Conservation (phyloP, 2,888 invertebrate species). For the Cantharis rustica region DNA sequence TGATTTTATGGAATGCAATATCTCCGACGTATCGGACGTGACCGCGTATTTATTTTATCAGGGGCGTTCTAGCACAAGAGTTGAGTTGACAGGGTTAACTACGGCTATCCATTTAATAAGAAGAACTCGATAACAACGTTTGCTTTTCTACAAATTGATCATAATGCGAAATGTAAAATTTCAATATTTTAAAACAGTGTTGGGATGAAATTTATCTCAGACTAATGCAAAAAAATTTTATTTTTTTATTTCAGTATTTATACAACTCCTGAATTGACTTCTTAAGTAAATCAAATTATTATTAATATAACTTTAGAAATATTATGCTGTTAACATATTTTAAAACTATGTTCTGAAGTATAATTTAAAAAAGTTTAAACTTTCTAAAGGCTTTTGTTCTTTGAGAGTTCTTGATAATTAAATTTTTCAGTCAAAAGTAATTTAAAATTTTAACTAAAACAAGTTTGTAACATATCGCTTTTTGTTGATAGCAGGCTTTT, state of each 20-base stretch:
- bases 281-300: not conserved
- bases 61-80: constrained; percentile 41
- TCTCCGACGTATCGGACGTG: constrained; percentile 38
- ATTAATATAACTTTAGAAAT: not conserved
- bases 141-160: constrained; percentile 45
- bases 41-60: constrained; percentile 43
- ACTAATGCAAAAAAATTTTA: not conserved
- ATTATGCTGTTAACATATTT: not conserved
- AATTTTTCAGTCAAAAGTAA: not conserved
- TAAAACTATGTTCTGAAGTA: not conserved
- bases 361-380: not conserved
- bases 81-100: constrained; percentile 48
- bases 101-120: constrained; percentile 43
- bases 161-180: constrained; percentile 26
- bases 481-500: not conserved
- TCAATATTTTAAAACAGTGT: not conserved
- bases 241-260: not conserved
- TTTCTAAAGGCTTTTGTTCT: not conserved
- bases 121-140: constrained; percentile 45
- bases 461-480: not conserved
- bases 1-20: constrained; percentile 33
- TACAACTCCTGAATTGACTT: not conserved
- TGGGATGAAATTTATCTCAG: not conserved
- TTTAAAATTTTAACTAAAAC: not conserved
- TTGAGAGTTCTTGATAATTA: not conserved